phyloP scores from a whole-genome alignment of 2,888 invertebrate genomes.

The Drosophila phalerata region DNA sequence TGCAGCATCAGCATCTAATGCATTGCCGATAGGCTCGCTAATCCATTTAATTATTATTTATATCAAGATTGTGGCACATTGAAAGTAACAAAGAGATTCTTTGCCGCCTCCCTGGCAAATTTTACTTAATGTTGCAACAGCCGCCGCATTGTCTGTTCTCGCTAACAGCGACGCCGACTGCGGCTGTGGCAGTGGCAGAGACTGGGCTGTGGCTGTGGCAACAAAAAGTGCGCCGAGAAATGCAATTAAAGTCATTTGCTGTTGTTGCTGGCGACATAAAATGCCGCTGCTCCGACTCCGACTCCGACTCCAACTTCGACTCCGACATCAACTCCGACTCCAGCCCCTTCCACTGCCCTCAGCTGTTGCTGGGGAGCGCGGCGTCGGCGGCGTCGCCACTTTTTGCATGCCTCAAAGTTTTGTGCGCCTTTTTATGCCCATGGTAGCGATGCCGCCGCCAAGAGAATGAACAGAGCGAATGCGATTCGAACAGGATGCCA shows the following conservation, averaged over 20 bases:
- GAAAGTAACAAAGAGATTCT: slow-evolving; percentile 45
- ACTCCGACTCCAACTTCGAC: slow-evolving; percentile 36
- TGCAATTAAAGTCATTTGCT: slow-evolving; percentile 84
- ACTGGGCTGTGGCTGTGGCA: slow-evolving; percentile 14
- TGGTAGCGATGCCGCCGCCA: slow-evolving; percentile 56
- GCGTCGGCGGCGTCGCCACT: slow-evolving; percentile 71
- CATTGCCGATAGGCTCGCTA: slow-evolving; percentile 65
- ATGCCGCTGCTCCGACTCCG: slow-evolving; percentile 58
- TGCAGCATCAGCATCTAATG: slow-evolving; percentile 66
- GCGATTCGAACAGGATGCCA: slow-evolving; percentile 72
- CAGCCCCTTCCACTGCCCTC: slow-evolving; percentile 41
- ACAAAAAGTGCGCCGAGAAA: slow-evolving; percentile 80
- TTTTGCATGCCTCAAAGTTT: slow-evolving; percentile 80
- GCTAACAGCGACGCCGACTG: slow-evolving; percentile 27
- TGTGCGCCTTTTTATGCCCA: slow-evolving; percentile 74
- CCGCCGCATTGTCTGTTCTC: slow-evolving; percentile 75
- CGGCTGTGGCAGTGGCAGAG: slow-evolving; percentile 1
- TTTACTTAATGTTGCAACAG: slow-evolving; percentile 61
- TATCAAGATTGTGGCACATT: slow-evolving; percentile 68
- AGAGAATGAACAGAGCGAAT: slow-evolving; percentile 70
- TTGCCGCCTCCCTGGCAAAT: slow-evolving; percentile 33
- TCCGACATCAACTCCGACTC: slow-evolving; percentile 29
- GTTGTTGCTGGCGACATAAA: slow-evolving; percentile 82
- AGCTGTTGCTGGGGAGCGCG: slow-evolving; percentile 49
- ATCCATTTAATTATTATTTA: slow-evolving; percentile 82